These are phyloP conservation scores for Lasiurus borealis DNA, from an alignment of 2,113 vertebrate species.

Conservation along the genomic window DNA sequence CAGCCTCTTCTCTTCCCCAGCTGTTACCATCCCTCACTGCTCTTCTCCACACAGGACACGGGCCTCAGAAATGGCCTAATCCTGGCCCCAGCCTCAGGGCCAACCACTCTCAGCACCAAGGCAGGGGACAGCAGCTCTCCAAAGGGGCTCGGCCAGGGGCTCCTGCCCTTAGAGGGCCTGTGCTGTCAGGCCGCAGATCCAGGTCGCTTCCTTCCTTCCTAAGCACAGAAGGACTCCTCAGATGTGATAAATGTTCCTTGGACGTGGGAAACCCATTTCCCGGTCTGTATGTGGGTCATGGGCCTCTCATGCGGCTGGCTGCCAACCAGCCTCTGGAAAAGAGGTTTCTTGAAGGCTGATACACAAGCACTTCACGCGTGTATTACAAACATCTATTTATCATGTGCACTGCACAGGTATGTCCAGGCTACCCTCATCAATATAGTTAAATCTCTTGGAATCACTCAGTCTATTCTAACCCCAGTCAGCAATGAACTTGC, in stretches of 20 bases:
- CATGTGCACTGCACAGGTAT: not conserved
- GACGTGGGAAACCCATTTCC: constrained; percentile 79
- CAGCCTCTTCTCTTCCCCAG: not conserved
- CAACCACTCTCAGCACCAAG: constrained; percentile 59
- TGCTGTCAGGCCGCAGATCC: not conserved
- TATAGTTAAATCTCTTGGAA: not conserved
- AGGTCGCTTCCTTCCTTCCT: constrained; percentile 60
- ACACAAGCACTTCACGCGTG: not conserved
- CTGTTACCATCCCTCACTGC: not conserved
- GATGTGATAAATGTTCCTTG: constrained; percentile 17
- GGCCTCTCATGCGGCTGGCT: constrained; percentile 15
- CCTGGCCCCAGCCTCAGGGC: not conserved
- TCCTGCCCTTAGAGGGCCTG: not conserved
- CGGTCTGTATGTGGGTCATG: constrained; percentile 56
- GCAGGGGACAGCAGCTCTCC: constrained; percentile 56
- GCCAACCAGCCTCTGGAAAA: constrained; percentile 73
- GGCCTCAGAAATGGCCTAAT: not conserved
- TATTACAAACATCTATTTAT: not conserved
- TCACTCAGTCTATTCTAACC: constrained; percentile 25
- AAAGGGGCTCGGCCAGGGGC: not conserved
- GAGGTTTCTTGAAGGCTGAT: constrained; percentile 35
- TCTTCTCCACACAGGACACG: not conserved
- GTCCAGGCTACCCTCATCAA: not conserved
- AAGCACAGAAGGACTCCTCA: not conserved
- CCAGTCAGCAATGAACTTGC: not conserved